These are phyloP conservation scores for Ectemnius lituratus DNA, from an alignment of 2,888 invertebrate genomes.

Conservation along the genomic window DNA sequence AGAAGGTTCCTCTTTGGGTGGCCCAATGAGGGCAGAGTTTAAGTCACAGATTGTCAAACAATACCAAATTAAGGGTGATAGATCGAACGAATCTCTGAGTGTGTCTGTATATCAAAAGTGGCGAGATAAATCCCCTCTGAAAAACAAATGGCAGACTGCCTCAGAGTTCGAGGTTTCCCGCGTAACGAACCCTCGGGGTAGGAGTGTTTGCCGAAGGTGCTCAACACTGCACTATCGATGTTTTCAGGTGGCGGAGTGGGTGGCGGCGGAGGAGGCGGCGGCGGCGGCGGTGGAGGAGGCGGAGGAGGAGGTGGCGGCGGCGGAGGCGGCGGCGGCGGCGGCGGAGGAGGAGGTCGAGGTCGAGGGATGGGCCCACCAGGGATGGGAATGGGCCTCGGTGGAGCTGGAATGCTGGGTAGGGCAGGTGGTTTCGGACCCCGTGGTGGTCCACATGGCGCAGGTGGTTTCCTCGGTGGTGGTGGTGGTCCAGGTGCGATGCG, in stretches of 20 bases:
- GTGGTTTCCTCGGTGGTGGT: slow-evolving; percentile 69
- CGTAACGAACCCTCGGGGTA: not conserved
- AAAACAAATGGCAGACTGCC: no score
- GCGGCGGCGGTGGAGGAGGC: slow-evolving; percentile 50
- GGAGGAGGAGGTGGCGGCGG: slow-evolving; percentile 50
- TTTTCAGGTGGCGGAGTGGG: slow-evolving; percentile 66
- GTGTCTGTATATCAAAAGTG: no score
- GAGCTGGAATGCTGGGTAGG: slow-evolving; percentile 70
- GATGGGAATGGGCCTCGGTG: slow-evolving; percentile 65
- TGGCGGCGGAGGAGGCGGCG: slow-evolving; percentile 40
- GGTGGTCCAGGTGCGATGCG: slow-evolving; percentile 75
- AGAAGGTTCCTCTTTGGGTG: no score
- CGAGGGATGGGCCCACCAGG: slow-evolving; percentile 55
- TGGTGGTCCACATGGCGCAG: slow-evolving; percentile 72
- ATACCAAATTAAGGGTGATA: no score
- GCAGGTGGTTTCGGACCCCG: slow-evolving; percentile 71
- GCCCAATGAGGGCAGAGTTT: no score
- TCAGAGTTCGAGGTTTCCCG: not conserved
- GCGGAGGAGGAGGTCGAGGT: slow-evolving; percentile 51
- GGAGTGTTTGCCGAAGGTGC: no score
- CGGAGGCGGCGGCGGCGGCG: slow-evolving; percentile 43
- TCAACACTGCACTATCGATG: not conserved
- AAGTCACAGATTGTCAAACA: no score
- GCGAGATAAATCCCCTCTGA: no score
- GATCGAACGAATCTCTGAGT: no score